Evolutionary conservation across 2,797 vertebrate genomes (phyloP).

Genomic region (Brachymystax lenok): DNA sequence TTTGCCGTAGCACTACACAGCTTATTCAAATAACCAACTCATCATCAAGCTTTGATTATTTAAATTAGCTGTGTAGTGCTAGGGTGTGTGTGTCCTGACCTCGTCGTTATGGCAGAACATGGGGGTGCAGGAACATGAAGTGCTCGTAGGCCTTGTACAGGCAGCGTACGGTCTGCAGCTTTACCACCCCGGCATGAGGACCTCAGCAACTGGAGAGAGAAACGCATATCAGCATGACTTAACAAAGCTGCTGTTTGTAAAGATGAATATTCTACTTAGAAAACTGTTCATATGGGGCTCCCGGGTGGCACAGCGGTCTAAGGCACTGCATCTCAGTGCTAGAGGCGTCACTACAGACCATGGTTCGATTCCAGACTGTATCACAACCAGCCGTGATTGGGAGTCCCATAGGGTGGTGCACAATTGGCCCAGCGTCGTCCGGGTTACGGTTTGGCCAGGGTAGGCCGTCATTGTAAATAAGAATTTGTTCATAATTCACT

Average conservation of each 20-base stretch:
- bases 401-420: too few relatives aligned
- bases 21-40: too few relatives aligned
- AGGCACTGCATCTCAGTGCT: not conserved
- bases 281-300: not conserved
- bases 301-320: too few relatives aligned
- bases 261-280: not conserved
- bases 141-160: slow-evolving; percentile 98
- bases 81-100: slow-evolving; percentile 65
- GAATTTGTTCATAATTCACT: too few relatives aligned
- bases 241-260: not conserved
- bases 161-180: slow-evolving; percentile 94
- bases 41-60: too few relatives aligned
- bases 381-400: too few relatives aligned
- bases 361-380: too few relatives aligned
- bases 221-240: not conserved
- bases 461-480: too few relatives aligned
- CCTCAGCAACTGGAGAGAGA: slow-evolving; percentile 84
- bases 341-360: not conserved
- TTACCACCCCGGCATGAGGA: slow-evolving; percentile 87
- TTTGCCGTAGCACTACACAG: too few relatives aligned
- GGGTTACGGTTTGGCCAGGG: too few relatives aligned
- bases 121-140: slow-evolving; percentile 91
- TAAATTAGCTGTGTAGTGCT: too few relatives aligned
- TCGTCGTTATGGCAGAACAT: slow-evolving; percentile 98
- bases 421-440: too few relatives aligned